Evolutionary conservation across 1,140 invertebrate species (phyloP).

Genomic region (Conus betulinus): DNA sequence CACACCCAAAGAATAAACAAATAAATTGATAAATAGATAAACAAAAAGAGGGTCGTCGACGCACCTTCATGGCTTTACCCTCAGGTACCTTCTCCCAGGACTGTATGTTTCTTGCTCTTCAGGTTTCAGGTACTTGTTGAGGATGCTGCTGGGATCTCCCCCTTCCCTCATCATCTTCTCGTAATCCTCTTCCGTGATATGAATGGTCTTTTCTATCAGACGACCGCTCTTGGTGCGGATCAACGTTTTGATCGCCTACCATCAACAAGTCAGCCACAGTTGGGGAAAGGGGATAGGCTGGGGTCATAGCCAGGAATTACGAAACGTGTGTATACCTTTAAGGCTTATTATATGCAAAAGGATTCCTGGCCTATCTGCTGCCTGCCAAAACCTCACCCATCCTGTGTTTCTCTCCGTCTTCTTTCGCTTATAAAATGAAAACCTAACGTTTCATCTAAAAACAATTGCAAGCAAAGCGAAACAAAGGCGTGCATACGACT

Average conservation of each 20-base stretch:
- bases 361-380: background rate
- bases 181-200: conserved; percentile 74
- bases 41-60: background rate
- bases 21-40: background rate
- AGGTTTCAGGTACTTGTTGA: conserved; percentile 67
- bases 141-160: conserved; percentile 61
- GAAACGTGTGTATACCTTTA: conserved; percentile 67
- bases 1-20: background rate
- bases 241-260: conserved; percentile 67
- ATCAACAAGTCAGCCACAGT: background rate
- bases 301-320: conserved; percentile 67
- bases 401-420: no score
- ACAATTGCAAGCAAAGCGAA: no score
- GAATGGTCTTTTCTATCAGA: conserved; percentile 70
- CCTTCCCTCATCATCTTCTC: conserved; percentile 59
- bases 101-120: conserved; percentile 49
- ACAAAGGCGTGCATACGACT: no score
- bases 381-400: no score
- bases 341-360: conserved; percentile 50
- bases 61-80: conserved; percentile 55
- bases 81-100: conserved; percentile 55
- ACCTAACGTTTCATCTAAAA: no score
- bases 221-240: conserved; percentile 72
- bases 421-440: no score
- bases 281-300: conserved; percentile 51